phyloP scores from a whole-genome alignment of 2,113 vertebrate species.

The Rhynchomys soricoides region DNA sequence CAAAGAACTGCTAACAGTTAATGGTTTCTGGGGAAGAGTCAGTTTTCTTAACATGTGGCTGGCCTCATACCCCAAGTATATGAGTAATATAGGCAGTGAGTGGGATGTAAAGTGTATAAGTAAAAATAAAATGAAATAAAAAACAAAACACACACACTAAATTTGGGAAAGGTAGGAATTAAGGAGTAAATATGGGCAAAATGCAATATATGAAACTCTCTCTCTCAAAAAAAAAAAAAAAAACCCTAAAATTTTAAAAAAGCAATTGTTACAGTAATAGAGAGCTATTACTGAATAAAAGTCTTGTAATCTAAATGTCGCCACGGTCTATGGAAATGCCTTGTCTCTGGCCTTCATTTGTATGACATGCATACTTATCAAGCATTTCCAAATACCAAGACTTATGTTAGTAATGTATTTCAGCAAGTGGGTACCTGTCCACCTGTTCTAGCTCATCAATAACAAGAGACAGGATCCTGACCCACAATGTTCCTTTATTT shows the following conservation, averaged over 20 bases:
- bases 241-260: not conserved
- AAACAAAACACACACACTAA: too few relatives aligned
- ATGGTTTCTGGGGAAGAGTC: not conserved
- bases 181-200: not conserved
- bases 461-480: not conserved
- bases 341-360: not conserved
- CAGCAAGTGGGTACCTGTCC: not conserved
- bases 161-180: not conserved
- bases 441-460: not conserved
- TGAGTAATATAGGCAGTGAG: too few relatives aligned
- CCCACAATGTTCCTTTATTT: not conserved
- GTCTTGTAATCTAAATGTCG: not conserved
- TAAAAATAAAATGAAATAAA: not conserved
- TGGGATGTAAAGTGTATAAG: not conserved
- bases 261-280: not conserved
- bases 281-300: not conserved
- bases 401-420: not conserved
- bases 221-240: too few relatives aligned
- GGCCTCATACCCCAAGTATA: not conserved
- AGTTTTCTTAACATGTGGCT: not conserved
- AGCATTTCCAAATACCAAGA: not conserved
- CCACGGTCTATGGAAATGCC: not conserved
- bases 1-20: not conserved
- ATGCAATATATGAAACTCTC: not conserved
- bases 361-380: not conserved